These are phyloP conservation scores for Ellobium chinense DNA, from an alignment of 2,888 invertebrate species.

Conservation along the genomic window DNA sequence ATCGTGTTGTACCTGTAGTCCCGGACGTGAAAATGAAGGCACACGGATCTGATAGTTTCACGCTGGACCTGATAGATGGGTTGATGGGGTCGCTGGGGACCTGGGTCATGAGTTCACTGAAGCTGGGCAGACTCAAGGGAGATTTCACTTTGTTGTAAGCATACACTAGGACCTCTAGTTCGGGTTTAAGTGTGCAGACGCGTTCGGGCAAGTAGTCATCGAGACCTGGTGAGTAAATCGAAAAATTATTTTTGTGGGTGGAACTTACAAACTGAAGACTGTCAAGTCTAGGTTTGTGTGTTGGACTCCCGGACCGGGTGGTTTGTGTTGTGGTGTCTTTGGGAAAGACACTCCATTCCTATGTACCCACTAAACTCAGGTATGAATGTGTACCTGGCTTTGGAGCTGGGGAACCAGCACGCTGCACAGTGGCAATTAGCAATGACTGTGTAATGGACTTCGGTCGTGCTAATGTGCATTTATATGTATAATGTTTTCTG, in stretches of 20 bases:
- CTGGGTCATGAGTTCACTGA: slow-evolving; percentile 9
- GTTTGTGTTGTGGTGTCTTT: no score
- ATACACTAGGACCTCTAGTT: slow-evolving; percentile 1
- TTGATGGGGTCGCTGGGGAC: not conserved
- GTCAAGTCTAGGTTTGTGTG: no score
- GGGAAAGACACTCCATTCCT: no score
- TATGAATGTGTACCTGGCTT: no score
- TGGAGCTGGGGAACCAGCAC: no score
- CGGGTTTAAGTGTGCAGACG: not conserved
- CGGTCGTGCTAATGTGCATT: no score
- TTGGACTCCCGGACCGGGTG: no score
- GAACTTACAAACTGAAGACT: no score
- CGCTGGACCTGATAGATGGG: not conserved
- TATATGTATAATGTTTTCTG: no score
- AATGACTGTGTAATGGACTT: no score
- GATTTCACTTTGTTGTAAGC: not conserved
- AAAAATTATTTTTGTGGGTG: not conserved
- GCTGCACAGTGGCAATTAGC: no score
- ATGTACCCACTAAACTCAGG: no score
- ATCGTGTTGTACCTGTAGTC: slow-evolving; percentile 22
- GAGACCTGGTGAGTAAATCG: not conserved
- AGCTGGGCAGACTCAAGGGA: not conserved
- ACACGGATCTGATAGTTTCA: slow-evolving; percentile 24
- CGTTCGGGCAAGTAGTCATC: slow-evolving; percentile 15
- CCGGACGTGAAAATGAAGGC: slow-evolving; percentile 44